Base-by-base conservation (phyloP, 2,888 invertebrate species). In the Stegophylla sp. region DNA sequence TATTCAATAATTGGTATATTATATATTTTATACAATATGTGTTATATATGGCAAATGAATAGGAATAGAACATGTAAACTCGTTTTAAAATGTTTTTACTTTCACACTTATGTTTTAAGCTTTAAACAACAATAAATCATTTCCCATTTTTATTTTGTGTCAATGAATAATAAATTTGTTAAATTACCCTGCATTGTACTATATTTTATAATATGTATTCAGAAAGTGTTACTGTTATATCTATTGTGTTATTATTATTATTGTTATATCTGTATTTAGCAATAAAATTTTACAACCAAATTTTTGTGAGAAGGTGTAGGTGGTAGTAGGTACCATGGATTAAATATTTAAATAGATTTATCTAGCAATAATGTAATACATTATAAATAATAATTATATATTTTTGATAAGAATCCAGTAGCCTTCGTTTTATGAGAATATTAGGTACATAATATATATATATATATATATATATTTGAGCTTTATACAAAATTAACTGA, bases 401-500 rank as follows among this genome's bases (percentile, higher is more conserved):
- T 72, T 43, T 45, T 61, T 59, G 20, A 26, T 26, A 7, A 41
- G 3, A 51, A 4, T 10, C 10, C 26, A 0, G 20, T 34, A 20
- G 23, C 34, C 48, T 63, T 63, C 20, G 2, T 61, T 61, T 61
- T 61, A 61, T 61, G 59, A 23, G 34, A 45, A 59, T 48, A 74
- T 73, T 74, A n/a, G n/a, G n/a, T n/a, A n/a, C n/a, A n/a, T n/a
- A n/a, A n/a, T n/a, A n/a, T n/a, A n/a, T n/a, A n/a, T n/a, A n/a
- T n/a, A n/a, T n/a, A 63, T 2, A 45, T 63, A 74, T 34, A 72
- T 43, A 45, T 63, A 61, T 74, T 48, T 61, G 48, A 12, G 45
- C 48, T 74, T 63, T 20, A 28, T 74, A 34, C 20, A 2, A 48
- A 48, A 74, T 74, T 74, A 74, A 74, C 74, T 48, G 74, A 28